Evolutionary conservation across 2,113 vertebrate species (phyloP).

Genomic region (Cardinalis cardinalis): DNA sequence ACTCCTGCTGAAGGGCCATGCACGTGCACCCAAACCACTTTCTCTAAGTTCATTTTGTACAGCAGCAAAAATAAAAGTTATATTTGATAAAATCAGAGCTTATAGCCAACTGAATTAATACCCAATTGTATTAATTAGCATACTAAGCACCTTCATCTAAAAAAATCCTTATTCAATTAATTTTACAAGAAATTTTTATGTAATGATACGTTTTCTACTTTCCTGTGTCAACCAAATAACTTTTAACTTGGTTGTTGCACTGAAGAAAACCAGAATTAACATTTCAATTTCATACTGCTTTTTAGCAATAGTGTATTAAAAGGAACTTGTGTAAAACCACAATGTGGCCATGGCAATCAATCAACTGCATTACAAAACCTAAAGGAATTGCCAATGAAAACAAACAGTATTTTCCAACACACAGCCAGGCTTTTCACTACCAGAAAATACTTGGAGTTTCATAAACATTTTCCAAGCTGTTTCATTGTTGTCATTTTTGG

Average conservation of each 20-base stretch:
- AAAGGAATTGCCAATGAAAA: constrained; percentile 62
- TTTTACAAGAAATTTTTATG: neutral
- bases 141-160: neutral
- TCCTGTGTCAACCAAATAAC: constrained; percentile 35
- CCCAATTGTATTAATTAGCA: neutral
- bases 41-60: neutral
- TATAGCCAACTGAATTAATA: neutral
- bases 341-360: neutral
- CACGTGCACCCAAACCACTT: neutral
- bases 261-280: constrained; percentile 51
- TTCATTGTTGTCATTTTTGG: neutral
- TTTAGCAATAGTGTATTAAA: constrained; percentile 31
- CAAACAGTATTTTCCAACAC: constrained; percentile 38
- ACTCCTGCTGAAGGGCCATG: neutral
- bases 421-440: neutral
- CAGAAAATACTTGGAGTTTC: constrained; percentile 41
- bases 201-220: constrained; percentile 31
- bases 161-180: neutral
- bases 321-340: constrained; percentile 18
- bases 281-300: constrained; percentile 34
- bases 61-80: neutral
- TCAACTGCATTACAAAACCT: constrained; percentile 54
- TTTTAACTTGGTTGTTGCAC: constrained; percentile 49
- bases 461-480: constrained; percentile 38
- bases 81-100: neutral